phyloP scores from a whole-genome alignment of 2,888 invertebrate species.

The Mesochorus sp. region DNA sequence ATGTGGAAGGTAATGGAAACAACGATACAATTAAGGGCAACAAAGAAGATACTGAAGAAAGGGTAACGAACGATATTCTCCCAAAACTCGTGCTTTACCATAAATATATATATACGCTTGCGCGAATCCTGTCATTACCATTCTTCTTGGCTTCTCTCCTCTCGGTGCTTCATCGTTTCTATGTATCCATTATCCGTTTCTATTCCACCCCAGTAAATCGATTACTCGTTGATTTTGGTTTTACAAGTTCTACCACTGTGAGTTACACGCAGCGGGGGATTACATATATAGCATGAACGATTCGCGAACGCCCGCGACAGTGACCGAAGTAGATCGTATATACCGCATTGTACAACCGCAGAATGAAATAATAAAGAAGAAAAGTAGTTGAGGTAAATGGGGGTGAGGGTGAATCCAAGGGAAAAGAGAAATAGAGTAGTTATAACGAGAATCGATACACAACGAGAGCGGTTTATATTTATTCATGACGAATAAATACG shows the following conservation, averaged over 20 bases:
- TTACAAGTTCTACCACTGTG: slow-evolving; percentile 43
- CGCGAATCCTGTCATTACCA: slow-evolving; percentile 51
- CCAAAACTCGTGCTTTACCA: slow-evolving; percentile 12
- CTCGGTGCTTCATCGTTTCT: slow-evolving; percentile 9
- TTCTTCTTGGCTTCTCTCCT: slow-evolving; percentile 41
- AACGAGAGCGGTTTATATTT: slow-evolving; percentile 48
- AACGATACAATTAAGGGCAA: slow-evolving; percentile 25
- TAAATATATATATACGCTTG: too few relatives aligned
- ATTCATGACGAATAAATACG: slow-evolving; percentile 56
- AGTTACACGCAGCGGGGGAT: slow-evolving; percentile 20
- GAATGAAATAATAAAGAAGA: slow-evolving; percentile 55
- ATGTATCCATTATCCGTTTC: slow-evolving; percentile 21
- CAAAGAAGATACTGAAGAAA: slow-evolving; percentile 2
- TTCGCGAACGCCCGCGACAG: slow-evolving; percentile 19
- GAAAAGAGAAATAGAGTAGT: slow-evolving; percentile 36
- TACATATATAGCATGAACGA: slow-evolving; percentile 3
- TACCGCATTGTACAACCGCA: slow-evolving; percentile 38
- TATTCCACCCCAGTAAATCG: slow-evolving; percentile 47
- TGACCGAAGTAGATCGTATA: slow-evolving; percentile 32
- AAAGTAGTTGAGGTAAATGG: slow-evolving; percentile 47
- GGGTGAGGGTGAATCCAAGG: background rate
- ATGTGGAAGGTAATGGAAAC: slow-evolving; percentile 9
- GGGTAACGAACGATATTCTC: slow-evolving; percentile 33
- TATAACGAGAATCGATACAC: slow-evolving; percentile 57
- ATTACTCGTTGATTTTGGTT: slow-evolving; percentile 56